phyloP scores from a whole-genome alignment of 1,140 invertebrate species.

The Pachypsylla venusta region DNA sequence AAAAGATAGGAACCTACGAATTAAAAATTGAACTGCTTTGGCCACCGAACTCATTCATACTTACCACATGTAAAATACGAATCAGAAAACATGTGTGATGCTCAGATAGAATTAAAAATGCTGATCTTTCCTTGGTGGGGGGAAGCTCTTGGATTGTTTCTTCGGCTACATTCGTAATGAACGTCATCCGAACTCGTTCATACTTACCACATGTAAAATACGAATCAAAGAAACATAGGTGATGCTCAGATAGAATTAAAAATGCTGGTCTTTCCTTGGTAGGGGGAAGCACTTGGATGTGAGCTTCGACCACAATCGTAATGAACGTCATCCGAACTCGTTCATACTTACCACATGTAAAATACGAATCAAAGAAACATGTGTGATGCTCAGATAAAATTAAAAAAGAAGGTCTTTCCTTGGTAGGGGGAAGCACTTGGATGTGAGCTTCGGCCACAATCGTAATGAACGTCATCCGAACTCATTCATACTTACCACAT shows the following conservation, averaged over 20 bases:
- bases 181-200: too few relatives aligned
- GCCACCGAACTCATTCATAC: neutral
- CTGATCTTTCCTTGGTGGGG: neutral
- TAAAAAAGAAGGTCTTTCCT: neutral
- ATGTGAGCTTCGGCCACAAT: neutral
- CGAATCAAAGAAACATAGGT: too few relatives aligned
- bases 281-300: too few relatives aligned
- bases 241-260: too few relatives aligned
- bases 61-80: slow-evolving; percentile 5
- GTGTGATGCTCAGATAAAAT: neutral
- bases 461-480: slow-evolving; percentile 3
- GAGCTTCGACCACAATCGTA: too few relatives aligned
- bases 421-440: neutral
- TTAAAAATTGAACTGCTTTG: too few relatives aligned
- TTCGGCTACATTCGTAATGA: neutral
- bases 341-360: slow-evolving; percentile 1
- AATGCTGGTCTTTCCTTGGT: too few relatives aligned
- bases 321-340: too few relatives aligned
- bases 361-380: slow-evolving; percentile 1
- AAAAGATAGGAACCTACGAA: too few relatives aligned
- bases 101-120: neutral
- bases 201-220: too few relatives aligned
- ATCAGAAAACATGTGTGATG: neutral
- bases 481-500: neutral
- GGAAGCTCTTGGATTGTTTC: neutral